These are phyloP conservation scores for Biston betularia DNA, from an alignment of 2,888 invertebrate genomes.

Conservation along the genomic window DNA sequence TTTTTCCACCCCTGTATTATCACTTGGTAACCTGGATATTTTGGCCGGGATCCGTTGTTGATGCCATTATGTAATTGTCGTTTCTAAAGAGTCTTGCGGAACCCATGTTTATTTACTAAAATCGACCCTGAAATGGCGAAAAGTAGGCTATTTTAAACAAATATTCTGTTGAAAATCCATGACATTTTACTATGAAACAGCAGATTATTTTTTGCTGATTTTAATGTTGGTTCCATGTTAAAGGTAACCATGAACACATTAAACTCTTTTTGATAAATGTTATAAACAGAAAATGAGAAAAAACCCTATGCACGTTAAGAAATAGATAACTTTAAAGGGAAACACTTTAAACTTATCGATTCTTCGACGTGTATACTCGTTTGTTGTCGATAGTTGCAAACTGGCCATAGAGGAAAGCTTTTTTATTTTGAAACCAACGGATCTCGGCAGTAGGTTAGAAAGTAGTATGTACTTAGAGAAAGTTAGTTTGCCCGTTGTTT, in stretches of 20 bases:
- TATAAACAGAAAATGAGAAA: too few relatives aligned
- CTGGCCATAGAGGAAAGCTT: constrained; percentile 31
- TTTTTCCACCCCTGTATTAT: constrained; percentile 67
- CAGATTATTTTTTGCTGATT: not conserved
- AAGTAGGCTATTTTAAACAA: not conserved
- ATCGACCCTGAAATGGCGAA: too few relatives aligned
- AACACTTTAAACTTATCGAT: not conserved
- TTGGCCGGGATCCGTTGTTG: constrained; percentile 56
- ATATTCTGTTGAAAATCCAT: not conserved
- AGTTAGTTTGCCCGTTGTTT: constrained; percentile 74
- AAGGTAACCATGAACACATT: too few relatives aligned
- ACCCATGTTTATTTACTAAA: too few relatives aligned
- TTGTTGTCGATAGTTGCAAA: constrained; percentile 34
- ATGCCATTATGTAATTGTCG: constrained; percentile 37
- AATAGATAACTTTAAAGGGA: not conserved
- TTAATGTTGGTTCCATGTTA: too few relatives aligned
- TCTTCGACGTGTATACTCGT: constrained; percentile 9
- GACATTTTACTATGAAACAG: not conserved
- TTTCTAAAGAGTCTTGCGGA: constrained; percentile 2
- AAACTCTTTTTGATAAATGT: too few relatives aligned
- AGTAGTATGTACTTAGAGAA: constrained; percentile 75
- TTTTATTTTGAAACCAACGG: constrained; percentile 52
- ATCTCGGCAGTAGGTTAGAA: constrained; percentile 64
- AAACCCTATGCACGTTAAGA: not conserved
- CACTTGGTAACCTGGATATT: constrained; percentile 67